These are phyloP conservation scores for Monoplex corrugatus DNA, from an alignment of 2,888 invertebrate species.

Conservation along the genomic window DNA sequence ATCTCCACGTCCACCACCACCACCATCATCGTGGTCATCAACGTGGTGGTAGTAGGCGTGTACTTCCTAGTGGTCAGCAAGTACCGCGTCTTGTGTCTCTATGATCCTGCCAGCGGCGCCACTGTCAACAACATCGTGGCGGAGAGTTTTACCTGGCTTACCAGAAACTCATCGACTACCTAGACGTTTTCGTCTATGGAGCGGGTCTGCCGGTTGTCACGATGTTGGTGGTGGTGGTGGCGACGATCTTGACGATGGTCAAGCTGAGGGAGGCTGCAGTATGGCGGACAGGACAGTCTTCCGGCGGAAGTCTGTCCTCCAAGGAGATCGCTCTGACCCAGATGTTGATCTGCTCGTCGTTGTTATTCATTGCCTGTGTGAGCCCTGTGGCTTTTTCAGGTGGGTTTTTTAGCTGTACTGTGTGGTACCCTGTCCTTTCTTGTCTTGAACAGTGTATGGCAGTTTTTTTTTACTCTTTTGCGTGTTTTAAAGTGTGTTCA, in stretches of 20 bases:
- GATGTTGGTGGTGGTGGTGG: background rate
- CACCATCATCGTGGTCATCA: constrained; percentile 11
- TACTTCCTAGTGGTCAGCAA: background rate
- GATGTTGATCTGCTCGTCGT: background rate
- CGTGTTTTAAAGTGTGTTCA: no score
- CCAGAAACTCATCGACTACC: background rate
- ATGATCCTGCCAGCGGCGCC: background rate
- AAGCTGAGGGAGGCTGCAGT: background rate
- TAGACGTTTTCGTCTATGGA: background rate
- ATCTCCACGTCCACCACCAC: constrained; percentile 1
- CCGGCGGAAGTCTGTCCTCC: background rate
- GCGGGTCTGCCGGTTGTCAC: background rate
- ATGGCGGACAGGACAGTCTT: background rate
- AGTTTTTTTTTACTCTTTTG: background rate
- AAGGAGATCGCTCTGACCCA: background rate
- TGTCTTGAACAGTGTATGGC: no score
- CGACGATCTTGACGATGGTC: background rate
- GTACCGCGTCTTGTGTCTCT: background rate
- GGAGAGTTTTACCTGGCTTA: background rate
- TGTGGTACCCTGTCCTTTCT: no score
- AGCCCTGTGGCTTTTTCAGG: background rate
- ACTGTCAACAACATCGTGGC: background rate
- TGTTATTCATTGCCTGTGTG: background rate
- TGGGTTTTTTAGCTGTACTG: no score
- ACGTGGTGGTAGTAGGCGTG: background rate